Base-by-base conservation (phyloP, 2,888 invertebrate species). In the Nyleta sp. region DNA sequence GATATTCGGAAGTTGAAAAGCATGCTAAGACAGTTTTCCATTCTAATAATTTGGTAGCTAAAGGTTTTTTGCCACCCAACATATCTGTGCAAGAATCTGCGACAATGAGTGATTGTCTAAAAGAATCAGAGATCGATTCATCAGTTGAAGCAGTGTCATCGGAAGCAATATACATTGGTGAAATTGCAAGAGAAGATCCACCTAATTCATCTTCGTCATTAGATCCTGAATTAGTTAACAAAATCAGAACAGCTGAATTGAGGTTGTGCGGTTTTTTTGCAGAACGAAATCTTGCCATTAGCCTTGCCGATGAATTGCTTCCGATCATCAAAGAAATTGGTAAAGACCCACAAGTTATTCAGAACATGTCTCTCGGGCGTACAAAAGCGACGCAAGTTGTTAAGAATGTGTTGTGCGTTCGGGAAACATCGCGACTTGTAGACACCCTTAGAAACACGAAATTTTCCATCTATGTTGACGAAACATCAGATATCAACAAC, bases 401-500 rank as follows among this genome's bases (percentile, higher is more conserved):
- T 0, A 52, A 44, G 0, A 60, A 60, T 24, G 60, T 71, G 2
- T 44, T 71, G 35, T 42, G 18, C 6, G 35, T 22, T 13, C 20
- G 22, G 1, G 72, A 62, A 31, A 40, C 64, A 0, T 6, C 11
- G 2, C 35, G 6, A 0, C 4, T 72, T 35, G 48, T 44, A n/a
- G 55, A 55, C 11, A 40, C 3, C 8, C 1, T 64, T 0, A 11
- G n/a, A 7, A 35, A 46, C 6, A 48, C n/a, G 0, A 50, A 42
- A 24, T 60, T 71, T 71, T 52, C 71, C 7, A 18, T 52, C 7
- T 28, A 44, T 22, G 64, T 72, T 18, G 64, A 72, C 33, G 55
- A 72, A 46, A 72, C 72, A 17, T 64, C 62, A 2, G 72, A 72
- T 15, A 46, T 48, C 0, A 55, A 15, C 1, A 46, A 64, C 13